Evolutionary conservation across 2,797 vertebrate genomes (phyloP), one percentile per base, ranked within the genome.

Genomic region (Sparus aurata): DNA sequence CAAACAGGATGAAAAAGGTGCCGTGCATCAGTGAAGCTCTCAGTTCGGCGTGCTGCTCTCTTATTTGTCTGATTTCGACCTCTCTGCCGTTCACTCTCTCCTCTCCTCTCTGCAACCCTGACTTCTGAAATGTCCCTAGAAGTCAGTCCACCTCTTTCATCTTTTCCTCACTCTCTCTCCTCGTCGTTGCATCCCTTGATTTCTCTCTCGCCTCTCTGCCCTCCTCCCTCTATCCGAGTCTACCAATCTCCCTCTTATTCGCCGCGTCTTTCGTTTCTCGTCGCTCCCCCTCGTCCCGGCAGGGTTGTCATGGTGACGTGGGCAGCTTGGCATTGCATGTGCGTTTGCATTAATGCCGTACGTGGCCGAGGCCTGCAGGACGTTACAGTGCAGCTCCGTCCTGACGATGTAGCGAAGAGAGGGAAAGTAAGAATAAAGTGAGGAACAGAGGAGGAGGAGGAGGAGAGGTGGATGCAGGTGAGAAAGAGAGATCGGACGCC

Each of bases 291-390:
- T 74, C 18, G 9, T 77, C 75, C 71, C 72, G 5, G 55, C 5
- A n/a, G 72, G 69, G 89, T 93, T 92, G 91, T 89, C 90, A 85
- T 91, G 89, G 89, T 45, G 74, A 90, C 62, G 62, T 79, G 80
- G 75, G 77, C 74, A 71, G 83, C 85, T 86, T 85, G 82, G 82
- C 72, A 79, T 87, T 90, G 89, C 92, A 93, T 86, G 86, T 87
- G 87, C 88, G 91, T 90, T 91, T 90, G 82, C 54, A 64, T 78
- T 87, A 88, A 87, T 59, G 73, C 64, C 43, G 69, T 75, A 85
- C 87, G 86, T 50, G 74, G 75, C 73, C n/a, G 50, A 27, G 75
- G 12, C 34, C 61, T 30, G 65, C 55, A 15, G 59, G 61, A 60
- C 71, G 76, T 87, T 52, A 50, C 78, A 80, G 79, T 55, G 62